A percentile compares a stretch with the other conserved stretches of the same genome.
These are phyloP conservation scores for Plectrocnemia conspersa DNA, from an alignment of 1,140 invertebrate genomes.

Conservation along the genomic window DNA sequence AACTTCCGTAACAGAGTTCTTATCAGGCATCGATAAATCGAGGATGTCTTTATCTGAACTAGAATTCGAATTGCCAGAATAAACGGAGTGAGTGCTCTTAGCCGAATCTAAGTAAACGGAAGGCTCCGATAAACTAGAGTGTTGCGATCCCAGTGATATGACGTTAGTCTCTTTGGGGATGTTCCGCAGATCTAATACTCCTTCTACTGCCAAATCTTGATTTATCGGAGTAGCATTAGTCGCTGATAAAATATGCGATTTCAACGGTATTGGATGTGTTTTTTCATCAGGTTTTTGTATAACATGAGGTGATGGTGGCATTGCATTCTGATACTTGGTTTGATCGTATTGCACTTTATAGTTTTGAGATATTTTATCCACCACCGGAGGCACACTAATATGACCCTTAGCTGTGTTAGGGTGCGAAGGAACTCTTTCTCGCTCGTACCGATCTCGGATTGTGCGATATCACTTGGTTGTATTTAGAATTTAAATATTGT, in stretches of 20 bases:
- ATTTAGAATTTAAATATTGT: conserved; percentile 25
- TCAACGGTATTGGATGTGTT: conserved; percentile 28
- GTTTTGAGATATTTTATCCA: conserved; percentile 18
- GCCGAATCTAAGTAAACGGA: conserved; percentile 46
- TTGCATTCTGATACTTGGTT: conserved; percentile 13
- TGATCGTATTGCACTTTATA: conserved; percentile 19
- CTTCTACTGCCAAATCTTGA: conserved; percentile 44
- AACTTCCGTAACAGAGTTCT: conserved; percentile 83
- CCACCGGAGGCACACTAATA: conserved; percentile 24
- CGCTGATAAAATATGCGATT: conserved; percentile 28
- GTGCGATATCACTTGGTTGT: conserved; percentile 12
- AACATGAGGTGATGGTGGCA: conserved; percentile 6
- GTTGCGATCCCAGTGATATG: conserved; percentile 47
- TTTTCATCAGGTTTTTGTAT: conserved; percentile 27
- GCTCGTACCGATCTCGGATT: conserved; percentile 15
- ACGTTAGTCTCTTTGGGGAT: conserved; percentile 50
- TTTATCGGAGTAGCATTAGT: conserved; percentile 8
- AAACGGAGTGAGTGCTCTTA: conserved; percentile 44
- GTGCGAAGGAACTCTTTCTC: conserved; percentile 11
- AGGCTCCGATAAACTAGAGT: conserved; percentile 44
- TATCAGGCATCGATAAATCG: conserved; percentile 85
- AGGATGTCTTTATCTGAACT: conserved; percentile 63
- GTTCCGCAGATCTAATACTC: conserved; percentile 63
- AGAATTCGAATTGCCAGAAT: conserved; percentile 49
- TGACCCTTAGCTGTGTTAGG: conserved; percentile 4